phyloP scores from a whole-genome alignment of 2,797 vertebrate species.

The Enteromius mattozi region DNA sequence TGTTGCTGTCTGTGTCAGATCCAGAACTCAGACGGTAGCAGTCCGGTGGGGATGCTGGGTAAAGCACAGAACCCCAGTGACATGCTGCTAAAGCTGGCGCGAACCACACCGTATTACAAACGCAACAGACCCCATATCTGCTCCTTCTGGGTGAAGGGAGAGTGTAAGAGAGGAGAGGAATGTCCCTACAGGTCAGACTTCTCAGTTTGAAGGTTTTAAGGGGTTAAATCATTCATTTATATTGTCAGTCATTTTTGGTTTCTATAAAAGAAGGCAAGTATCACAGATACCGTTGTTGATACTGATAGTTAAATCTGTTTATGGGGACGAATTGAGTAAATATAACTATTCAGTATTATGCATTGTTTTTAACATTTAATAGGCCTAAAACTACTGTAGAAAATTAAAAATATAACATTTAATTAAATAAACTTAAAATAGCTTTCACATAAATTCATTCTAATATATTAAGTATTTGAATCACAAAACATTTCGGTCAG shows the following conservation, averaged over 20 bases:
- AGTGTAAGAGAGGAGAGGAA: slow-evolving; percentile 97
- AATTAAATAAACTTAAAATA: too few relatives aligned
- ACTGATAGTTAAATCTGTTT: too few relatives aligned
- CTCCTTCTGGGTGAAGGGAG: slow-evolving; percentile 98
- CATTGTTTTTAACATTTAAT: too few relatives aligned
- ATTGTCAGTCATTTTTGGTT: background rate
- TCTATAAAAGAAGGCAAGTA: too few relatives aligned
- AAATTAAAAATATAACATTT: too few relatives aligned
- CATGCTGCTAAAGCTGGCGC: slow-evolving; percentile 94
- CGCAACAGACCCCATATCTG: slow-evolving; percentile 97
- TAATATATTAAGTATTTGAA: too few relatives aligned
- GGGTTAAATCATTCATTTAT: background rate
- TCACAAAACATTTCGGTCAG: too few relatives aligned
- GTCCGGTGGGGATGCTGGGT: slow-evolving; percentile 88
- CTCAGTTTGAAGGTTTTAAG: background rate
- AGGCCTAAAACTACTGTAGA: too few relatives aligned
- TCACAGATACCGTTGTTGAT: too few relatives aligned
- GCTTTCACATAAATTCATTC: too few relatives aligned
- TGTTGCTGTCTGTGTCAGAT: slow-evolving; percentile 77
- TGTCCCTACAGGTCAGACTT: slow-evolving; percentile 92
- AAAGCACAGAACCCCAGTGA: slow-evolving; percentile 94
- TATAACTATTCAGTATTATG: too few relatives aligned
- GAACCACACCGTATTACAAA: slow-evolving; percentile 97
- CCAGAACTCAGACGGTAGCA: slow-evolving; percentile 89
- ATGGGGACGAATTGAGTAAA: too few relatives aligned